Evolutionary conservation across 1,140 invertebrate genomes (phyloP).

Genomic region (Brachionus koreanus): DNA sequence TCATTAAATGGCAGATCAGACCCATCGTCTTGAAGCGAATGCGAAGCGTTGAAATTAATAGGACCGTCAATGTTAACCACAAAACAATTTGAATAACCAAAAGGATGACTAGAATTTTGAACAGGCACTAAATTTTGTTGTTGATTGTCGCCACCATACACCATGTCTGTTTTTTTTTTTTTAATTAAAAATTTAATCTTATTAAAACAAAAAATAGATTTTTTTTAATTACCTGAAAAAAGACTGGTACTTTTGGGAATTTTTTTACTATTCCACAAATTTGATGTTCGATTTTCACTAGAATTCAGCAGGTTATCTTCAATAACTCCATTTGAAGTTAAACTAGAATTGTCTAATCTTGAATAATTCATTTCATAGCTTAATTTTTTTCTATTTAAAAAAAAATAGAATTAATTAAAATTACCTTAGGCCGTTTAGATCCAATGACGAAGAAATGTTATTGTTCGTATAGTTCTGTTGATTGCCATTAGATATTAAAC

Average conservation of each 20-base stretch:
- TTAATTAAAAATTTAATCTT: neutral
- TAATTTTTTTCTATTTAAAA: neutral
- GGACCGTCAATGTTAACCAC: slow-evolving; percentile 40
- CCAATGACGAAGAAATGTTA: neutral
- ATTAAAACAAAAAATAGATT: neutral
- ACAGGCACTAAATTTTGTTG: slow-evolving; percentile 1
- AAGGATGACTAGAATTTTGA: neutral
- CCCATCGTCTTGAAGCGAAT: slow-evolving; percentile 37
- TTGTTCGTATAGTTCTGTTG: neutral
- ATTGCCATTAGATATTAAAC: neutral
- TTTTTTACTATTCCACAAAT: slow-evolving; percentile 40
- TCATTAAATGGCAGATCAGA: slow-evolving; percentile 42
- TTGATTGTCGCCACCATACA: slow-evolving; percentile 3
- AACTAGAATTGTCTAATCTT: slow-evolving; percentile 15
- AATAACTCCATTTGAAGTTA: slow-evolving; percentile 27
- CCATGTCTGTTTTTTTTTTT: neutral
- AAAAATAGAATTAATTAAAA: neutral
- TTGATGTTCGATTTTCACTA: slow-evolving; percentile 4
- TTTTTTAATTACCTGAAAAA: neutral
- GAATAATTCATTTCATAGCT: slow-evolving; percentile 31
- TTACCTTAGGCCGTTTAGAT: slow-evolving; percentile 16
- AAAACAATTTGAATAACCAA: slow-evolving; percentile 39
- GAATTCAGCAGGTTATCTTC: slow-evolving; percentile 35
- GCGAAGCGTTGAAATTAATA: slow-evolving; percentile 39
- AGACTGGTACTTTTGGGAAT: slow-evolving; percentile 37